Percentiles rank a stretch among this genome's conserved stretches.
phyloP scores from a whole-genome alignment of 2,888 invertebrate species.

The Tetragnatha montana region DNA sequence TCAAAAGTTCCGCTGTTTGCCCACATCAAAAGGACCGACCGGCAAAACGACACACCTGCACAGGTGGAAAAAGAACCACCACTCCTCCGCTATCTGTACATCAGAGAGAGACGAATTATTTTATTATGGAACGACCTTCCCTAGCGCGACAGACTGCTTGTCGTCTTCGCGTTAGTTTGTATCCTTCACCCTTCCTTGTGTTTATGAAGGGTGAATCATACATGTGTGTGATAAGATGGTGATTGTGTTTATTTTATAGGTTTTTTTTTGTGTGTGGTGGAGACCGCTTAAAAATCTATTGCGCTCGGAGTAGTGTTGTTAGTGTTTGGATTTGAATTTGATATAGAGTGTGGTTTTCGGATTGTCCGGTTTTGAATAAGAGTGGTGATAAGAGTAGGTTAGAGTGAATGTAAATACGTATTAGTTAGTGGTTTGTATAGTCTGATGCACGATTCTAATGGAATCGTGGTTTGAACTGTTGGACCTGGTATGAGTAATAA shows the following conservation, averaged over 20 bases:
- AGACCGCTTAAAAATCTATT: not conserved
- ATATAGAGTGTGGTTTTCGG: not conserved
- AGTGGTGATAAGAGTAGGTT: not conserved
- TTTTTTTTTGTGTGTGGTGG: not conserved
- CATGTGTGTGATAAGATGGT: not conserved
- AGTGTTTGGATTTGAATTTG: not conserved
- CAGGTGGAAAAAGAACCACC: constrained; percentile 49
- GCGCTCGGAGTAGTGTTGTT: too few relatives aligned
- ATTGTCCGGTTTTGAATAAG: not conserved
- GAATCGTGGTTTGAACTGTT: too few relatives aligned
- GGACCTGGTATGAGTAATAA: too few relatives aligned
- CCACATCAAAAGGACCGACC: constrained; percentile 57
- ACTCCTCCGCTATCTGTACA: constrained; percentile 64
- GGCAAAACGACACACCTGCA: constrained; percentile 37
- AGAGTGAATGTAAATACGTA: not conserved
- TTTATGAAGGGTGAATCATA: constrained; percentile 29
- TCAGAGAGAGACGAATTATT: constrained; percentile 52
- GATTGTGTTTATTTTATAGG: not conserved
- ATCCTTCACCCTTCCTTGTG: constrained; percentile 5
- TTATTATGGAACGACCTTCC: constrained; percentile 37
- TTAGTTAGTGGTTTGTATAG: not conserved
- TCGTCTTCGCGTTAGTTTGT: constrained; percentile 26
- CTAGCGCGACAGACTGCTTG: constrained; percentile 57
- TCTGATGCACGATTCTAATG: too few relatives aligned
- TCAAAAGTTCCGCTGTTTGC: constrained; percentile 66